Base-by-base conservation (phyloP, 2,113 vertebrate species). In the Ceyx cyanopectus region DNA sequence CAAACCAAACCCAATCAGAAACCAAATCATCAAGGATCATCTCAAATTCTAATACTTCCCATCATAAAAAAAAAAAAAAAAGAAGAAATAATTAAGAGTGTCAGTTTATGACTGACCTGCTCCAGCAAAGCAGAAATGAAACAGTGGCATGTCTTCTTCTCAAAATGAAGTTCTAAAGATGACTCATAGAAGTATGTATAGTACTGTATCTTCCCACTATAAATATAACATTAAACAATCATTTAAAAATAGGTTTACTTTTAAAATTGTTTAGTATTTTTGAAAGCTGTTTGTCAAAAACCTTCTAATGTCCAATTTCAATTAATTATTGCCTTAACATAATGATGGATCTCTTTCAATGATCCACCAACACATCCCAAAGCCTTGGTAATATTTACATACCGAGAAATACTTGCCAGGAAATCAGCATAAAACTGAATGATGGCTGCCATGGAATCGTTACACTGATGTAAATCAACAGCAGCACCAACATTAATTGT, bases 391-490 rank as follows among this genome's bases (percentile, higher is more conserved):
- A 37, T 34, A 77, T 87, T 61, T 66, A 43, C 22, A 70, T 45
- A 40, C 4, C 7, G n/a, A 32, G 37, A 70, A 73, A 82, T 57
- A 57, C 20, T 69, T 87, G 54, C 43, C 37, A 60, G 45, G 6
- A 84, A 73, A 87, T 56, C 77, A 87, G 34, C 67, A 79, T 75
- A 79, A 87, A 84, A 60, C 46, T 87, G 85, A 78, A 9, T 76
- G 70, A 75, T 51, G 54, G 40, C 60, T 92, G 67, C 45, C 76
- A 83, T 4, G 12, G 57, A 92, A 91, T 30, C 37, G n/a, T 57
- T 90, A 22, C 62, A 66, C 37, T 88, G 80, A 85, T 1, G 8
- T 92, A 96, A 96, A 96, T 96, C 92, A 94, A 80, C 37, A 82
- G 50, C 58, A 92, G 58, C 56, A 73, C 76, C 65, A 93, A 58